Conservation (phyloP, 2,113 vertebrate species). For the Lampris megalopsis region DNA sequence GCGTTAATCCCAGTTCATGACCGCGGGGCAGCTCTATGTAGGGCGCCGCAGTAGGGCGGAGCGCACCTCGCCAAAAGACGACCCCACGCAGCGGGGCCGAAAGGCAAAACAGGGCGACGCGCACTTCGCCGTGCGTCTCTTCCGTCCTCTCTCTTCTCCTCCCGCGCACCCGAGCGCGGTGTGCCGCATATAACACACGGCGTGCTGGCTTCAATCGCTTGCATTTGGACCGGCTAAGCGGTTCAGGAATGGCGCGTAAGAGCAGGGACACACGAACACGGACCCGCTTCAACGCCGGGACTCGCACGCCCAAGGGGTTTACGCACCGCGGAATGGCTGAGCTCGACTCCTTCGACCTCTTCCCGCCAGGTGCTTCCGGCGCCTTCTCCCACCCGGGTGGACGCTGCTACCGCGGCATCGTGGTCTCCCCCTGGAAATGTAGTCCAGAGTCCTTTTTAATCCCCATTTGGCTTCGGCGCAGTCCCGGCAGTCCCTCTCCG, state of each 20-base stretch:
- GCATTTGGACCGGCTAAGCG: too few relatives aligned
- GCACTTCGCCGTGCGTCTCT: too few relatives aligned
- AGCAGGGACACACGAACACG: too few relatives aligned
- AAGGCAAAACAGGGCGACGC: not conserved
- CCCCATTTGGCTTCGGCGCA: not conserved
- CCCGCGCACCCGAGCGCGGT: not conserved
- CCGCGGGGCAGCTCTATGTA: not conserved
- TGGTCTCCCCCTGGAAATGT: constrained; percentile 28
- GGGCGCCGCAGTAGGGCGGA: constrained; percentile 12
- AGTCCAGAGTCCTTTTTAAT: constrained; percentile 40
- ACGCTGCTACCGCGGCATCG: constrained; percentile 26
- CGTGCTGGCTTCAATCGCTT: not conserved
- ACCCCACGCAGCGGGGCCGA: not conserved
- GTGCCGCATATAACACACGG: not conserved
- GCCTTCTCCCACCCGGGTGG: not conserved
- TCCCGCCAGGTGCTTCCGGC: not conserved
- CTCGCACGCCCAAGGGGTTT: not conserved
- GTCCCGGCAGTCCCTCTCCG: not conserved
- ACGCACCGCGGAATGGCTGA: not conserved
- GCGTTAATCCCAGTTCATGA: constrained; percentile 8
- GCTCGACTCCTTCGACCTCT: constrained; percentile 55
- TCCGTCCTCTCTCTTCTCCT: too few relatives aligned
- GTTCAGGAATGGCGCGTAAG: too few relatives aligned
- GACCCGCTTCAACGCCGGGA: not conserved
- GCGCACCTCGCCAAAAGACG: not conserved